Evolutionary conservation across 1,140 invertebrate genomes (phyloP).

Genomic region (Agrypnia vestita): DNA sequence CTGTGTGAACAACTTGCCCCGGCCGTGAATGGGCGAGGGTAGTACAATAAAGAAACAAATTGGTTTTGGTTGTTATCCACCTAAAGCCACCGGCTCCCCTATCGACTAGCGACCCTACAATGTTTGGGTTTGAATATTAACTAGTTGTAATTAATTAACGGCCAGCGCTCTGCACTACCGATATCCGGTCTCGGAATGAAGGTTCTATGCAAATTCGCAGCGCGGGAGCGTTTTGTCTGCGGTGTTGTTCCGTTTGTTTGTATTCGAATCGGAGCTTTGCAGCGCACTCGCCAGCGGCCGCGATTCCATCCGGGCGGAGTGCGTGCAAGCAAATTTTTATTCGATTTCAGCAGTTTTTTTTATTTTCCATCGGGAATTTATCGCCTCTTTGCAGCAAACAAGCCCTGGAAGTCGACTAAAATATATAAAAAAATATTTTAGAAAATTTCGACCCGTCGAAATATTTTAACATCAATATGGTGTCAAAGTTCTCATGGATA

Average conservation of each 20-base stretch:
- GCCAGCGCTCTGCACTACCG: conserved; percentile 28
- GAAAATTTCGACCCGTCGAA: no score
- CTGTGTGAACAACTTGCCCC: conserved; percentile 27
- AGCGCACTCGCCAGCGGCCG: neutral
- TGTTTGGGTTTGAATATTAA: conserved; percentile 59
- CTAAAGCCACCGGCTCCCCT: conserved; percentile 46
- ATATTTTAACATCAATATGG: no score
- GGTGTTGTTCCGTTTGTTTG: conserved; percentile 40
- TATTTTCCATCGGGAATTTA: neutral
- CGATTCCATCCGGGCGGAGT: conserved; percentile 18
- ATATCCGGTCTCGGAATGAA: conserved; percentile 30
- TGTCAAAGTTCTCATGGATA: no score
- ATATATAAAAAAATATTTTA: no score
- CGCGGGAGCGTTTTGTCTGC: conserved; percentile 37
- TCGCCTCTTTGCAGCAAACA: neutral
- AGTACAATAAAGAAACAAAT: conserved; percentile 56
- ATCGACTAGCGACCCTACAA: conserved; percentile 42
- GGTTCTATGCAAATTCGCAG: conserved; percentile 41
- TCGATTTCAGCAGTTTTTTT: neutral
- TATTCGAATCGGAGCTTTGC: conserved; percentile 12
- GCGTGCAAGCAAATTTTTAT: neutral
- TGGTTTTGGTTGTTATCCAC: conserved; percentile 59
- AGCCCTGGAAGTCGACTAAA: neutral
- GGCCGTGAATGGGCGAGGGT: neutral
- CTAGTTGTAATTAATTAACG: conserved; percentile 60